These are phyloP conservation scores for Hippopotamus amphibius DNA, from an alignment of 2,113 vertebrate species.

Conservation along the genomic window DNA sequence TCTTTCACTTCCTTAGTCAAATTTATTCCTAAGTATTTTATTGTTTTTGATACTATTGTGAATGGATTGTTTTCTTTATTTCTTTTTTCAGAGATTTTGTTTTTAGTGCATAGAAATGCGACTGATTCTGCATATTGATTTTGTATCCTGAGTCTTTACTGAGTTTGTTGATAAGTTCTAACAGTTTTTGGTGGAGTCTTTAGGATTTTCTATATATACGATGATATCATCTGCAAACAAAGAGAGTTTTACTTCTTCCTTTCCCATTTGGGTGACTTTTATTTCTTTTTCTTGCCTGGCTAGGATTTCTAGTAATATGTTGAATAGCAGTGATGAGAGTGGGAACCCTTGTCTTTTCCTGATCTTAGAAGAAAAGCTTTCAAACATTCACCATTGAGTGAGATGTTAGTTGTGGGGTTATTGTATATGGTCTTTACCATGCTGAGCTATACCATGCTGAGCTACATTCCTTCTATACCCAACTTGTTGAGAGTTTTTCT, in stretches of 20 bases:
- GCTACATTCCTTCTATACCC: no score
- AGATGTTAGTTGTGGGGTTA: background rate
- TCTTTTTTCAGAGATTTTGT: conserved; percentile 7
- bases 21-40: background rate
- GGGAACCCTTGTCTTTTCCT: no score
- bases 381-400: background rate
- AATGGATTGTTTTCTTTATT: background rate
- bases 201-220: background rate
- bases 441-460: no score
- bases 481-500: no score
- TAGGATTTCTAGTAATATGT: background rate
- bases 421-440: no score
- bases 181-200: background rate
- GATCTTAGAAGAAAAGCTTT: background rate
- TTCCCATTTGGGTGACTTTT: background rate
- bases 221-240: background rate
- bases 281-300: background rate
- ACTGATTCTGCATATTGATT: background rate
- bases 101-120: background rate
- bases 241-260: background rate
- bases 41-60: background rate
- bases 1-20: background rate
- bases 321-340: background rate
- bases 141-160: background rate
- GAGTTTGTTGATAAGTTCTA: background rate